phyloP scores from a whole-genome alignment of 2,797 vertebrate species.

The Morelia viridis region DNA sequence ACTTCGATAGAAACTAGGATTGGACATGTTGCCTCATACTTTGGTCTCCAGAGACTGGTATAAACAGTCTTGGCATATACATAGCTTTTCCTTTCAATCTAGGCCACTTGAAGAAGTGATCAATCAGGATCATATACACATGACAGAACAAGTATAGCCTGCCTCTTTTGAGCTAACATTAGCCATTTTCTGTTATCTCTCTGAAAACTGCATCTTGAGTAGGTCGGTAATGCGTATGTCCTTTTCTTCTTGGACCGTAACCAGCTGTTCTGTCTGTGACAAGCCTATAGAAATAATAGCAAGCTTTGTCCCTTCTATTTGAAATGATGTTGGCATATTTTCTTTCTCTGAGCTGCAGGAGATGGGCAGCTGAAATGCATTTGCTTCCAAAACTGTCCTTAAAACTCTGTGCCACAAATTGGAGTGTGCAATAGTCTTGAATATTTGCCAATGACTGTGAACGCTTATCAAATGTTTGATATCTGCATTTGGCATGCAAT shows the following conservation, averaged over 20 bases:
- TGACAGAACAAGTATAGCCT: slow-evolving; percentile 57
- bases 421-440: background rate
- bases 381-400: slow-evolving; percentile 8
- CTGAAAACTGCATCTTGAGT: slow-evolving; percentile 73
- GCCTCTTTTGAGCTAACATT: slow-evolving; percentile 58
- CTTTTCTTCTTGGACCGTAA: slow-evolving; percentile 60
- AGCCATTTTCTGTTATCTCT: slow-evolving; percentile 57
- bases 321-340: slow-evolving; percentile 57
- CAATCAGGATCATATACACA: slow-evolving; percentile 71
- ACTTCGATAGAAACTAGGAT: slow-evolving; percentile 53
- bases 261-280: slow-evolving; percentile 64
- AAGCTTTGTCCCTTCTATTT: slow-evolving; percentile 49
- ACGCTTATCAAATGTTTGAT: slow-evolving; percentile 51
- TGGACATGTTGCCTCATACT: slow-evolving; percentile 64
- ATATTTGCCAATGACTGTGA: slow-evolving; percentile 7
- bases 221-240: slow-evolving; percentile 61
- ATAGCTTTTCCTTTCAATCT: slow-evolving; percentile 71
- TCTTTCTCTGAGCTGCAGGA: slow-evolving; percentile 40
- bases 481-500: background rate
- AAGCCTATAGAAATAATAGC: slow-evolving; percentile 62
- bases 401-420: background rate
- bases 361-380: slow-evolving; percentile 41
- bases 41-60: slow-evolving; percentile 71
- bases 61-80: slow-evolving; percentile 72
- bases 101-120: slow-evolving; percentile 66